phyloP scores from a whole-genome alignment of 53 echinoderm and acorn worm genomes.

The Antedon mediterranea region DNA sequence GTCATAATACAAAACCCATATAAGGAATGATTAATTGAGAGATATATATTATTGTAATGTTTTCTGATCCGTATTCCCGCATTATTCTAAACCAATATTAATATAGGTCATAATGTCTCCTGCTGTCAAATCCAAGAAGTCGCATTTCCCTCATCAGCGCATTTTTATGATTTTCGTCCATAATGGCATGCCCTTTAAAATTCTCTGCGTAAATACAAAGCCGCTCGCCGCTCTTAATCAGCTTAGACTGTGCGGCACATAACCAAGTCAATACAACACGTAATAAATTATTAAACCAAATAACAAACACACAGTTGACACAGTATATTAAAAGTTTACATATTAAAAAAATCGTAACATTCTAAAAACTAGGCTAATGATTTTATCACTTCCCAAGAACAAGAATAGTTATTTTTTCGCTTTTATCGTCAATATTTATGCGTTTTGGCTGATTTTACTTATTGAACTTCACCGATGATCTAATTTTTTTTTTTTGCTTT shows the following conservation, averaged over 20 bases:
- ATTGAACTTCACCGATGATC: background rate
- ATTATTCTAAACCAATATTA: background rate
- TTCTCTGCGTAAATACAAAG: background rate
- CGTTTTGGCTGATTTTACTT: background rate
- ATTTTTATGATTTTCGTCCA: background rate
- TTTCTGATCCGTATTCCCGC: no score
- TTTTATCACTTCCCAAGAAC: background rate
- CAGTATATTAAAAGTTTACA: background rate
- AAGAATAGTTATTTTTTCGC: background rate
- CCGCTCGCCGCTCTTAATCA: background rate
- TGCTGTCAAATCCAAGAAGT: background rate
- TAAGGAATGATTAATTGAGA: background rate
- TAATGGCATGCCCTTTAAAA: background rate
- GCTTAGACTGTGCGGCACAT: background rate
- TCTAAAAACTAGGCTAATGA: background rate
- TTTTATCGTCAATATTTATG: background rate
- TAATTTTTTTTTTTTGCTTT: background rate
- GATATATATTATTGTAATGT: background rate
- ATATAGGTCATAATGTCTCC: background rate
- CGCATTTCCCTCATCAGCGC: background rate
- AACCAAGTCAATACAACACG: background rate
- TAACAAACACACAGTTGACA: conserved; percentile 1
- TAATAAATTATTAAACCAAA: background rate
- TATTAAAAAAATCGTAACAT: background rate
- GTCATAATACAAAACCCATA: background rate